Base-by-base conservation (phyloP, 2,797 vertebrate species). In the Enteromius argenteus region DNA sequence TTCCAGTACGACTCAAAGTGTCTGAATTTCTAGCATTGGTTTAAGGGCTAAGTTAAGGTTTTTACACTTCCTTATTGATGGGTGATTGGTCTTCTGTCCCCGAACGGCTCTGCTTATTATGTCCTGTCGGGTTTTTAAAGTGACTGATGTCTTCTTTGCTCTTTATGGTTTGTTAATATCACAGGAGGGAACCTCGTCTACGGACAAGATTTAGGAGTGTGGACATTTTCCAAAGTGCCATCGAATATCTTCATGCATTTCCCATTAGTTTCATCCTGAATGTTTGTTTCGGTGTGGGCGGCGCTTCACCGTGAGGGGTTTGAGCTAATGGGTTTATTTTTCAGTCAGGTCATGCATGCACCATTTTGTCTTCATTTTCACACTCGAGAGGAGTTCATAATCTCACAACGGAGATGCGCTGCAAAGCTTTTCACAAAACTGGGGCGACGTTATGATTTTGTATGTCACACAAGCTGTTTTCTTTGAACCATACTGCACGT, bases 221-320 rank as follows among this genome's bases (percentile, higher is more conserved):
- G 67, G 84, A 83, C 72, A 64, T 87, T 86, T 85, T 85, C 86
- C 88, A 83, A 87, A 89, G 88, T 89, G 88, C 86, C 86, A 88
- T 87, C 76, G n/a, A 66, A 86, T 44, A 87, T 64, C 53, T 67
- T 81, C 86, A 80, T 86, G 69, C 56, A 76, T 75, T 68, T 73
- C 76, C 49, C 75, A 44, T 69, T 72, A 19, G 6, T 51, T 66
- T 80, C 17, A 44, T 84, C 42, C 44, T 62, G 49, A 87, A 83
- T 79, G 87, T 81, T 42, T 53, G 56, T 32, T 32, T 79, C 44
- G 67, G 37, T 4, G 13, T 32, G n/a, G n/a, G 30, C 13, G n/a
- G 42, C 11, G 0, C 17, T 21, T 37, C 58, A 44, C 32, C 21
- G 7, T 15, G 58, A 75, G 42, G n/a, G n/a, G 32, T 42, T 42